Evolutionary conservation across 1,140 invertebrate genomes (phyloP).

Genomic region (Leptinotarsa defecta): DNA sequence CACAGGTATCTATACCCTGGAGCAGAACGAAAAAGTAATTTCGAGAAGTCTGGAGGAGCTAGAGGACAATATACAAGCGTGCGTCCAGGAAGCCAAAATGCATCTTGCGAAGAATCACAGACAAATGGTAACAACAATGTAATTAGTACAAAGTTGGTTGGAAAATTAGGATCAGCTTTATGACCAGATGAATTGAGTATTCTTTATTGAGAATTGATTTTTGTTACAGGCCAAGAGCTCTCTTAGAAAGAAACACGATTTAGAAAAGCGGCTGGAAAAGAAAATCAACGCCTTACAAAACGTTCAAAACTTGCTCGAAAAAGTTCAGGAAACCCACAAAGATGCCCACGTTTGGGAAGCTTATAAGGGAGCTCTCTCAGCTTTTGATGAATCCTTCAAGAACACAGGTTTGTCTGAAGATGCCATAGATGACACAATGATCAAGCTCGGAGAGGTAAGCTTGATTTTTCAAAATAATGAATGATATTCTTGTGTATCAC

Average conservation of each 20-base stretch:
- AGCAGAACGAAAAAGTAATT: conserved; percentile 53
- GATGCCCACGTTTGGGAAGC: conserved; percentile 55
- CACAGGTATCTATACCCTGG: conserved; percentile 50
- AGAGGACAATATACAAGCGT: conserved; percentile 50
- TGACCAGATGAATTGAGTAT: no score
- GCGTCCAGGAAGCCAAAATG: conserved; percentile 51
- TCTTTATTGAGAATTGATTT: conserved; percentile 1
- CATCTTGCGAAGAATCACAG: conserved; percentile 52
- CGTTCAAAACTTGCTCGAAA: conserved; percentile 53
- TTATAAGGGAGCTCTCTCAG: conserved; percentile 54
- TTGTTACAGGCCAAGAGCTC: conserved; percentile 53
- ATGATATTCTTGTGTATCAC: no score
- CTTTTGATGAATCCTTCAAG: conserved; percentile 54
- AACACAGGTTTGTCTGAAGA: conserved; percentile 55
- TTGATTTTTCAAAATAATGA: neutral
- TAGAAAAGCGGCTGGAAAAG: conserved; percentile 56
- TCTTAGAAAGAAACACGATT: conserved; percentile 55
- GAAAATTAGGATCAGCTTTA: no score
- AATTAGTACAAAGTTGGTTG: no score
- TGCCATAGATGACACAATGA: conserved; percentile 56
- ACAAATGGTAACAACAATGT: conserved; percentile 45
- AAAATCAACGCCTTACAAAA: conserved; percentile 55
- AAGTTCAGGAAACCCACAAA: conserved; percentile 53
- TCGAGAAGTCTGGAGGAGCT: conserved; percentile 52
- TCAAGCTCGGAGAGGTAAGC: conserved; percentile 56